Evolutionary conservation across 1,140 invertebrate genomes (phyloP), one percentile per base, ranked within the genome.

Genomic region (Lethocerus indicus): DNA sequence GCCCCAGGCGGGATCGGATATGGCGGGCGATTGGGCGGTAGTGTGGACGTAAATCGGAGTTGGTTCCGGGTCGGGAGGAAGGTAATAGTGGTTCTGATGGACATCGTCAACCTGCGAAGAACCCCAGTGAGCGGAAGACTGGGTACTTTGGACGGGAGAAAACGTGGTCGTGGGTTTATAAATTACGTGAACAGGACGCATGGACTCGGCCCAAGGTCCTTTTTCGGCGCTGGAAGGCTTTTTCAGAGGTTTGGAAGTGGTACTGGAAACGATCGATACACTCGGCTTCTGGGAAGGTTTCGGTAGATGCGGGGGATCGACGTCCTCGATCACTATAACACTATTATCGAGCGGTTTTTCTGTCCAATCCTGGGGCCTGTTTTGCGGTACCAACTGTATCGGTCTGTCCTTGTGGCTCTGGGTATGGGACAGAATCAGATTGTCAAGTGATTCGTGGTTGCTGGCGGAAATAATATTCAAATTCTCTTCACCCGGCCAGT

Each of bases 251-350:
- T 4, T 35, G 21, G 18, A 45, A 23, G 13, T 45, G 21, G 16
- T 51, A 24, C 14, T 24, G 28, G 39, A 47, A 42, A 35, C 28
- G 39, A 41, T 28, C 28, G 25, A 27, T 28, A 39, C 36, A 40
- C 27, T 26, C 21, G 6, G 7, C 13, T 41, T 25, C 2, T 7
- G 27, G 9, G 52, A 48, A 45, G 55, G 55, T 27, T 57, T 57
- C 1, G 55, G 55, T 16, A 57, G 44, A 23, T 49, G 40, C 14
- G 49, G 40, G 16, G 51, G 50, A 36, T 54, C 50, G 35, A 52
- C 48, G 44, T 57, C 55, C 53, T 57, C 49, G 18, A 57, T 45
- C n/a, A 57, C 28, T 24, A 54, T 56, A 9, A 57, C 50, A 42
- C 49, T 37, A n/a, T 52, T 45, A 16, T 29, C 35, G 13, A 7